phyloP scores from a whole-genome alignment of 2,888 invertebrate genomes.

The Drosophila lacicola region DNA sequence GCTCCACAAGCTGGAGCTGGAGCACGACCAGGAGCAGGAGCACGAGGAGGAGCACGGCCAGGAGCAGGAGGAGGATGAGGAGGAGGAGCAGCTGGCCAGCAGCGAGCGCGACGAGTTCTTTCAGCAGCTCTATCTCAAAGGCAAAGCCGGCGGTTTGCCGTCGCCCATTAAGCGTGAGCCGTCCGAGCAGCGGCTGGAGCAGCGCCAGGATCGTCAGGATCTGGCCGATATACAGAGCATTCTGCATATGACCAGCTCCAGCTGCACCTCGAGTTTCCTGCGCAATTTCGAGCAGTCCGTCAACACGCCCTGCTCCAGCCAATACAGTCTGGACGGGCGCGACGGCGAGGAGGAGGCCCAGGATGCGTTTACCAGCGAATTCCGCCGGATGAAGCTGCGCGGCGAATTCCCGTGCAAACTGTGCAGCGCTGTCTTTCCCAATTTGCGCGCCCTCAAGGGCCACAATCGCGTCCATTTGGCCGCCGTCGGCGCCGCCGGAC shows the following conservation, averaged over 20 bases:
- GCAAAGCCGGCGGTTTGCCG: constrained; percentile 87
- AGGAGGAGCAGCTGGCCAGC: constrained; percentile 1
- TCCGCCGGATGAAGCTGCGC: constrained; percentile 94
- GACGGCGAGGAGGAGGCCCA: constrained; percentile 90
- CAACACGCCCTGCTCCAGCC: constrained; percentile 84
- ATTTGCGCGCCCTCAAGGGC: constrained; percentile 94
- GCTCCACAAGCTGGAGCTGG: constrained; percentile 41
- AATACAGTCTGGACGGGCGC: constrained; percentile 81
- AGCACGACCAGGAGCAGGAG: constrained; percentile 14
- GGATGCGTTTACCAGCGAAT: constrained; percentile 93
- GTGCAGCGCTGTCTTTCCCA: constrained; percentile 95
- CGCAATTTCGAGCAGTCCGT: constrained; percentile 87
- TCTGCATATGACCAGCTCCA: constrained; percentile 90
- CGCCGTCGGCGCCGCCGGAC: constrained; percentile 89
- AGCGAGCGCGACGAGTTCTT: constrained; percentile 90
- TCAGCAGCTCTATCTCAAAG: constrained; percentile 91
- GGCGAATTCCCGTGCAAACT: constrained; percentile 96
- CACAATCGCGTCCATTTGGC: constrained; percentile 95
- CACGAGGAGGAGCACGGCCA: constrained; percentile 3
- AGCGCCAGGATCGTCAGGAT: constrained; percentile 86
- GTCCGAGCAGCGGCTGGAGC: constrained; percentile 86
- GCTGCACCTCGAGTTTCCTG: constrained; percentile 87
- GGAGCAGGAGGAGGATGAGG: constrained; percentile 11
- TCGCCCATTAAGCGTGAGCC: constrained; percentile 80
- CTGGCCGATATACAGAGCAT: constrained; percentile 95